Evolutionary conservation across 2,888 invertebrate genomes (phyloP).

Genomic region (Drosophila anomalata): DNA sequence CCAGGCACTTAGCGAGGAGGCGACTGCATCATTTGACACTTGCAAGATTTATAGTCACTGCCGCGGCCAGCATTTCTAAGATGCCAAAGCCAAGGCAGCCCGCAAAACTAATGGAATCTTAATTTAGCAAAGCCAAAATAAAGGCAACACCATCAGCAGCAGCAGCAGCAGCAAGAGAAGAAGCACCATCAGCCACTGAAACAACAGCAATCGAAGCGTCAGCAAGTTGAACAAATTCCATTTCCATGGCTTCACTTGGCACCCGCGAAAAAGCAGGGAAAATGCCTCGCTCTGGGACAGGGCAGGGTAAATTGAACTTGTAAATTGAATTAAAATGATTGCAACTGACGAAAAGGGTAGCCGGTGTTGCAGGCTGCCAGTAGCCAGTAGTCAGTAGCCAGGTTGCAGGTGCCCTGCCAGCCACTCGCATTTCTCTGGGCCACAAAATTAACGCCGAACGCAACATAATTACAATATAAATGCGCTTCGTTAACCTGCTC

Average conservation of each 20-base stretch:
- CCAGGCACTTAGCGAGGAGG: conserved; percentile 68
- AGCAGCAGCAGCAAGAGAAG: conserved; percentile 44
- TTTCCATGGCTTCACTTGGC: conserved; percentile 74
- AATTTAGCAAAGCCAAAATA: conserved; percentile 82
- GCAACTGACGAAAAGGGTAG: conserved; percentile 51
- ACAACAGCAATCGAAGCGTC: conserved; percentile 30
- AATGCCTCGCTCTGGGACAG: conserved; percentile 8
- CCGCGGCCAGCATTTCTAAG: conserved; percentile 81
- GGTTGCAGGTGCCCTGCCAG: conserved; percentile 51
- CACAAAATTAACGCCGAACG: conserved; percentile 73
- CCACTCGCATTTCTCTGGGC: conserved; percentile 63
- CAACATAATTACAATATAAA: conserved; percentile 77
- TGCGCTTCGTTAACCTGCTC: conserved; percentile 56
- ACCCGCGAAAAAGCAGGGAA: conserved; percentile 65
- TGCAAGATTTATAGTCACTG: conserved; percentile 82
- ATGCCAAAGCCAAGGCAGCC: conserved; percentile 67
- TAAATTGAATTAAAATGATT: conserved; percentile 81
- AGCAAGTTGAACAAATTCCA: conserved; percentile 64
- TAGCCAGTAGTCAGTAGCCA: not conserved
- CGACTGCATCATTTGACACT: conserved; percentile 81
- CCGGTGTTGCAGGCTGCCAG: conserved; percentile 25
- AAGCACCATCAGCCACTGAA: conserved; percentile 21
- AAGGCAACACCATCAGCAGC: conserved; percentile 51
- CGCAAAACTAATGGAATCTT: conserved; percentile 83
- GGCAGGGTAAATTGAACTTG: conserved; percentile 63